Evolutionary conservation across 2,797 vertebrate species (phyloP).

Genomic region (Chloroceryle amazona): DNA sequence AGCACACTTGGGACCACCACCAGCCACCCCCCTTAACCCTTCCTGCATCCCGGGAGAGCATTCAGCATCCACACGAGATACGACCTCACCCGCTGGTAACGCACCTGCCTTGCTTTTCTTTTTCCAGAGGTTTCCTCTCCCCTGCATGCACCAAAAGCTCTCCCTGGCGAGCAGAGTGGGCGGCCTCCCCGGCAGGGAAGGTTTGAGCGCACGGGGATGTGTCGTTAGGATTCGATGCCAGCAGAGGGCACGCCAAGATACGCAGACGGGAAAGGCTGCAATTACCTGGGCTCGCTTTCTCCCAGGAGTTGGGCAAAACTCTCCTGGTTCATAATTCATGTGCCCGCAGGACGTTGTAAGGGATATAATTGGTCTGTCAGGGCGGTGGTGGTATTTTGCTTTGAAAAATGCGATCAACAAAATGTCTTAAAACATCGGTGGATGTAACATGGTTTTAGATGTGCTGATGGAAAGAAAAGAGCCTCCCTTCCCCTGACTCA

Average conservation of each 20-base stretch:
- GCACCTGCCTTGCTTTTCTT: background rate
- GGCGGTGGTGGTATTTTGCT: constrained; percentile 66
- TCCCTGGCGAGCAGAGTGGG: background rate
- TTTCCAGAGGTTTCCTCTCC: background rate
- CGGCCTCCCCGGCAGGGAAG: background rate
- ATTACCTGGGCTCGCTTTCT: background rate
- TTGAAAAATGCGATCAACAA: constrained; percentile 76
- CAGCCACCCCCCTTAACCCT: background rate
- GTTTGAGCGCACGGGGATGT: fast-evolving
- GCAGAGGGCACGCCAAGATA: constrained; percentile 76
- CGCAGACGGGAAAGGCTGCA: background rate
- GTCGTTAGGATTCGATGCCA: constrained; percentile 27
- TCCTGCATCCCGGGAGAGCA: background rate
- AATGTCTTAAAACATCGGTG: constrained; percentile 45
- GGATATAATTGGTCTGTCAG: constrained; percentile 76
- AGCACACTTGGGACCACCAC: fast-evolving
- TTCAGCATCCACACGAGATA: fast-evolving
- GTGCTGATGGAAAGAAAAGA: constrained; percentile 22
- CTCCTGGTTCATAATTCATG: constrained; percentile 75
- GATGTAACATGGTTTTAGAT: constrained; percentile 51
- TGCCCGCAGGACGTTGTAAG: constrained; percentile 75
- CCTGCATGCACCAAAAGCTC: background rate
- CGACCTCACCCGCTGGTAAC: background rate
- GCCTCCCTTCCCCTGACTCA: background rate
- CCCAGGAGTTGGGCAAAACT: constrained; percentile 41